A percentile compares a stretch with the other conserved stretches of the same genome.
Evolutionary conservation across 1,140 invertebrate genomes (phyloP).

Genomic region (Dysdera silvatica): DNA sequence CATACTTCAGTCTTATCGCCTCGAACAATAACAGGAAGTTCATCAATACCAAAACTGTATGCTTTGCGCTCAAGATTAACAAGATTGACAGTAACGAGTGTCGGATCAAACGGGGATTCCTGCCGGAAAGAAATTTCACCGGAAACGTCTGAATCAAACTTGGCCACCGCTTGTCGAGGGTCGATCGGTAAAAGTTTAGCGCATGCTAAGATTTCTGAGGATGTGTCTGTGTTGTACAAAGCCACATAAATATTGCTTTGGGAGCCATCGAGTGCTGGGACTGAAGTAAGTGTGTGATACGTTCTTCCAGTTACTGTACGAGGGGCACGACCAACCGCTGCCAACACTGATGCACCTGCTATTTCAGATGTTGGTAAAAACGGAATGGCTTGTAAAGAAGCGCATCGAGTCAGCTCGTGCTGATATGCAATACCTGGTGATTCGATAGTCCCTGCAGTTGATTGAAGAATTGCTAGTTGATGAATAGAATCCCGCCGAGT

Average conservation of each 20-base stretch:
- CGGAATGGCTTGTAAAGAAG: conserved; percentile 11
- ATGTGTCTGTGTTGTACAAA: conserved; percentile 68
- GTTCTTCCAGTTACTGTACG: conserved; percentile 27
- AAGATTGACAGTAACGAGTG: conserved; percentile 68
- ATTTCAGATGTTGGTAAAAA: conserved; percentile 23
- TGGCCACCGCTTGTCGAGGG: conserved; percentile 49
- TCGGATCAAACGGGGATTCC: conserved; percentile 72
- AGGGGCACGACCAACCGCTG: conserved; percentile 29
- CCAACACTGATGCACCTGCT: conserved; percentile 11
- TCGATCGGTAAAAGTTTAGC: conserved; percentile 57
- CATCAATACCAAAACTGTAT: conserved; percentile 50
- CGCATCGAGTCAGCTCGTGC: conserved; percentile 25
- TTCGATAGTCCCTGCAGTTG: background rate
- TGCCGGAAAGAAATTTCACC: conserved; percentile 72
- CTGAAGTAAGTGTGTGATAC: conserved; percentile 6
- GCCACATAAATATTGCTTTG: conserved; percentile 67
- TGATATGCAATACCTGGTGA: background rate
- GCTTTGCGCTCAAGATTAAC: conserved; percentile 48
- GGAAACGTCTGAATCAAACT: conserved; percentile 69
- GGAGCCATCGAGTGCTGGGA: conserved; percentile 46
- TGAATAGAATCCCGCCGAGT: conserved; percentile 29
- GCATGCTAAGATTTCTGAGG: conserved; percentile 70
- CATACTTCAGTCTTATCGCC: conserved; percentile 41
- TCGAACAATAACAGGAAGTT: conserved; percentile 46
- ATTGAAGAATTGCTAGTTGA: conserved; percentile 24